Base-by-base conservation (phyloP, 2,888 invertebrate species). In the Mimas tiliae region DNA sequence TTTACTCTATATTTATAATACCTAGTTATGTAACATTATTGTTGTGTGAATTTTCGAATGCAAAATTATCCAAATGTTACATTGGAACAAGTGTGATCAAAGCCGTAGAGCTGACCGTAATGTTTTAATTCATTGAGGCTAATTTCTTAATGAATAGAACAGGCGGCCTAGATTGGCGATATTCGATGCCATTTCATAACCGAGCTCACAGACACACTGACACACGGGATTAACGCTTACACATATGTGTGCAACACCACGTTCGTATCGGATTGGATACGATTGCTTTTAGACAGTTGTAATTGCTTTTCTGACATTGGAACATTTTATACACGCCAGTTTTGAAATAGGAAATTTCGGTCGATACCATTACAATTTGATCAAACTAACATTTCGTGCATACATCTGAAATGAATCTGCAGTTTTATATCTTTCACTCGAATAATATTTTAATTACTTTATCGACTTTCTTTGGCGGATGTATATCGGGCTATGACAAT, bases 221-320 rank as follows among this genome's bases (percentile, higher is more conserved):
- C 21, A 52, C 51, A 34, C 47, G n/a, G 51, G 34, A 62, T 51
- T 48, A 65, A 65, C 58, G 38, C 19, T 58, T 19, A 42, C 9
- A 52, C 52, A 33, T 16, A 33, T 55, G 42, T 67, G 67, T 66
- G 53, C 63, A 66, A 52, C 52, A 19, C 33, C 52, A 52, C 66
- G 47, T 19, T 58, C 38, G 53, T 63, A 58, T 48, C 47, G 52
- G 21, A 67, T 67, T 64, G 21, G 64, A 62, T 48, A 65, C 64
- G 66, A 66, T 64, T 66, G 65, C 64, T 27, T 62, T 64, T 66
- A 45, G n/a, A 50, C 58, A 64, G 62, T 53, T 62, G 62, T 55
- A 58, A 68, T 65, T 47, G 65, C 66, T 42, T 64, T 64, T 67
- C 66, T 67, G 68, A 64, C 66, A 68, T 68, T 68, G 66, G 50